phyloP scores from a whole-genome alignment of 2,888 invertebrate species.

The Pinctada fucata region DNA sequence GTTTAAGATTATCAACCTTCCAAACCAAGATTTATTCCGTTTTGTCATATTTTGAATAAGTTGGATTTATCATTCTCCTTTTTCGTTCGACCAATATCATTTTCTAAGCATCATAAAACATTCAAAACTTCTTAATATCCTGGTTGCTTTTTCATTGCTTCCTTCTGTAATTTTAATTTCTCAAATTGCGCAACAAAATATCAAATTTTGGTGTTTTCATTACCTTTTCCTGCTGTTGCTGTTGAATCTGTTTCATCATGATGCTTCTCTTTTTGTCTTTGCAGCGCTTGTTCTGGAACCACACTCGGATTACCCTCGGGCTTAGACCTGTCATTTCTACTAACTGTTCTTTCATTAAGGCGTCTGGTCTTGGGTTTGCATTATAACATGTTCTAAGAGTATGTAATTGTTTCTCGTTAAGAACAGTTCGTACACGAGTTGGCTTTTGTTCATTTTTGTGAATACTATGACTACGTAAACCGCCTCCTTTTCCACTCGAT shows the following conservation, averaged over 20 bases:
- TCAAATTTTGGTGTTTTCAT: slow-evolving; percentile 1
- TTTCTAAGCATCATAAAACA: too few relatives aligned
- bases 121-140: too few relatives aligned
- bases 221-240: slow-evolving; percentile 88
- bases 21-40: too few relatives aligned
- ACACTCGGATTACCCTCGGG: slow-evolving; percentile 98
- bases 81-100: too few relatives aligned
- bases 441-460: slow-evolving; percentile 83
- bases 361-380: slow-evolving; percentile 98
- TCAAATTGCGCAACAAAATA: too few relatives aligned
- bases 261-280: slow-evolving; percentile 85
- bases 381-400: slow-evolving; percentile 98
- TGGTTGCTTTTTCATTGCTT: too few relatives aligned
- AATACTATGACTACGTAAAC: slow-evolving; percentile 46
- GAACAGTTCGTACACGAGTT: slow-evolving; percentile 97
- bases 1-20: too few relatives aligned
- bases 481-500: slow-evolving; percentile 52
- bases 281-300: slow-evolving; percentile 88
- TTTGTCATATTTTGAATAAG: too few relatives aligned
- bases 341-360: slow-evolving; percentile 98
- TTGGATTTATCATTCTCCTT: too few relatives aligned
- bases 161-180: too few relatives aligned
- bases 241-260: slow-evolving; percentile 97
- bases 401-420: slow-evolving; percentile 98
- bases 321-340: slow-evolving; percentile 99